A percentile compares a stretch with the other conserved stretches of the same genome.
These are phyloP conservation scores for Drosophila gunungcola DNA, from an alignment of 1,140 invertebrate genomes.

Conservation along the genomic window DNA sequence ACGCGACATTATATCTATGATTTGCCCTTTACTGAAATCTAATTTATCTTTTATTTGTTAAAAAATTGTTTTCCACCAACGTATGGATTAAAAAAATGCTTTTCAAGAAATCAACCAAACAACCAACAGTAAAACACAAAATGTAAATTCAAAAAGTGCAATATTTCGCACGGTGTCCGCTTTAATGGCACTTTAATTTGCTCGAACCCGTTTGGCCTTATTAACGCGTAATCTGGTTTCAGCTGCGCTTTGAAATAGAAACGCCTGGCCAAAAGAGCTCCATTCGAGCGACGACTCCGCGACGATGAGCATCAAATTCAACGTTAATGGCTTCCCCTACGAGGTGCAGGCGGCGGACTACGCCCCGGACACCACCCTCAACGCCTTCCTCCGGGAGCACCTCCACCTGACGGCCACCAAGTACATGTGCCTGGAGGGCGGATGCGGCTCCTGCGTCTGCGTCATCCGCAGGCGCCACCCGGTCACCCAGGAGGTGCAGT, in stretches of 20 bases:
- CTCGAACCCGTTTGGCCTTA: slow-evolving; percentile 51
- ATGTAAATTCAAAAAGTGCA: too few species aligned
- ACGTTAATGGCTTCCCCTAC: slow-evolving; percentile 67
- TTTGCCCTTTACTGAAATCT: too few species aligned
- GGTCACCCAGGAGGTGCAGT: slow-evolving; percentile 85
- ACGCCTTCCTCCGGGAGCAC: slow-evolving; percentile 88
- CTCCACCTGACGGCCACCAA: slow-evolving; percentile 91
- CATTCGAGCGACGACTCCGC: slow-evolving; percentile 32
- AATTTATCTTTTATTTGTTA: too few species aligned
- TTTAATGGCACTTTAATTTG: slow-evolving; percentile 18
- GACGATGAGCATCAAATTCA: slow-evolving; percentile 70
- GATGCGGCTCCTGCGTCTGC: slow-evolving; percentile 93
- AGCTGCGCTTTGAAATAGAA: slow-evolving; percentile 52
- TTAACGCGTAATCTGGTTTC: slow-evolving; percentile 54
- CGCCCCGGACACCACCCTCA: slow-evolving; percentile 87
- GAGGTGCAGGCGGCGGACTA: slow-evolving; percentile 59
- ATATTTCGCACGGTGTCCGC: slow-evolving; percentile 29
- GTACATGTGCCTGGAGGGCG: slow-evolving; percentile 92
- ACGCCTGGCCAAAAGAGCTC: not conserved
- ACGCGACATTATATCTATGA: too few species aligned
- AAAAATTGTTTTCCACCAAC: too few species aligned
- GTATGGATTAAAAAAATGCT: too few species aligned
- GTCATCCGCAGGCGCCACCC: slow-evolving; percentile 86
- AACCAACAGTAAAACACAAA: too few species aligned
- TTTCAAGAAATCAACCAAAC: too few species aligned